Percentiles rank a stretch among this genome's conserved stretches.
These are phyloP conservation scores for Eretmocerus hayati DNA, from an alignment of 2,888 invertebrate species.

Conservation along the genomic window DNA sequence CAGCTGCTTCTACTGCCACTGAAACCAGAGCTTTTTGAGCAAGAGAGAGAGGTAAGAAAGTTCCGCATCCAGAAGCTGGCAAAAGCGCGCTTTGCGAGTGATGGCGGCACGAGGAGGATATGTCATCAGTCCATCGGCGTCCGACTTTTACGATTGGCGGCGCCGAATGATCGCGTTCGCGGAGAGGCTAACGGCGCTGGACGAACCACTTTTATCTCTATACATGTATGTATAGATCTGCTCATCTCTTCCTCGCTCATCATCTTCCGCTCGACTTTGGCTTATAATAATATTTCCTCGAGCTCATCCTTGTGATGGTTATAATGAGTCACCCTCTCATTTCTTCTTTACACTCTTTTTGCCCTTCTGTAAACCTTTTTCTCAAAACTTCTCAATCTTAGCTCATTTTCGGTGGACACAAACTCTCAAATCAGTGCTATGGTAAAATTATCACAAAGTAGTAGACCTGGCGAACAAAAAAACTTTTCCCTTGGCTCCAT, in stretches of 20 bases:
- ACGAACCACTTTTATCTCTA: neutral
- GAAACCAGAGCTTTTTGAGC: no score
- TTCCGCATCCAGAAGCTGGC: neutral
- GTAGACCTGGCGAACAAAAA: no score
- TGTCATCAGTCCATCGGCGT: constrained; percentile 30
- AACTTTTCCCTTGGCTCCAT: no score
- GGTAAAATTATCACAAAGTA: no score
- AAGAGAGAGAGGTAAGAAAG: no score
- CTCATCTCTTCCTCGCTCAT: constrained; percentile 11
- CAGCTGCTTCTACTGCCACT: neutral
- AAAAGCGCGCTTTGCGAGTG: neutral
- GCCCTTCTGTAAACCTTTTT: no score
- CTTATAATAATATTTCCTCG: neutral
- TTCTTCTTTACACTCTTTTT: no score
- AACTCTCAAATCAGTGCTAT: no score
- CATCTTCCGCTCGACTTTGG: neutral
- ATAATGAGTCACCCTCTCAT: constrained; percentile 20
- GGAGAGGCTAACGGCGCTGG: neutral
- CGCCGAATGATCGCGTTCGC: constrained; percentile 35
- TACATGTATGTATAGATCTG: constrained; percentile 4
- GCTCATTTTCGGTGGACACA: no score
- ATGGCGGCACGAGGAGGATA: constrained; percentile 15
- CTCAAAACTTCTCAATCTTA: no score
- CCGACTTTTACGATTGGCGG: constrained; percentile 37
- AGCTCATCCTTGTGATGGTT: no score